Evolutionary conservation across 2,113 vertebrate genomes (phyloP), one percentile per base, ranked within the genome.

Genomic region (Kryptolebias marmoratus): DNA sequence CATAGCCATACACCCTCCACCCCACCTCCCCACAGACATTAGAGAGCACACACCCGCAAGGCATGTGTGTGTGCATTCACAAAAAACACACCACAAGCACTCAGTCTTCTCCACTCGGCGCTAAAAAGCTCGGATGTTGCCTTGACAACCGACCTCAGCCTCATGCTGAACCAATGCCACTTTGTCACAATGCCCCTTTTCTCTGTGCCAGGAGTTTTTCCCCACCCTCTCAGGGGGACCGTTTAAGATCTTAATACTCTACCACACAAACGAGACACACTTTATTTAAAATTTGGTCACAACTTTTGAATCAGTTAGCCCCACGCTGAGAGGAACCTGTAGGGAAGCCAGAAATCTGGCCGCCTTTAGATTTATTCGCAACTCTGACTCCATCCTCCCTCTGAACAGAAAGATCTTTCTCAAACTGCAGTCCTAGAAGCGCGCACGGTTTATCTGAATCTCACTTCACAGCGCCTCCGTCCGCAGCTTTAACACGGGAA

Each of bases 71-170:
- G 12, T 47, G 0, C 72, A 18, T 28, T 4, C 64, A 44, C 68
- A 60, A 31, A 67, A 22, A 71, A 64, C 65, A 71, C 80, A 88
- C 70, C 69, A 66, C 67, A 6, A 52, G 53, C 77, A 76, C 77
- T 81, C 82, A 72, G 61, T 50, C 79, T 50, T 73, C 66, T 82
- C 36, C 76, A 76, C 68, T 84, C 72, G 53, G 57, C 73, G 83
- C 79, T 42, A 42, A 42, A 85, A 80, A 82, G 69, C 90, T 81
- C 61, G 14, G 71, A 66, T 52, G 91, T 93, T 93, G 87, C 90
- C 88, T 68, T 82, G 87, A 88, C 89, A 90, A 92, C 89, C 67
- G 52, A 80, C 83, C 83, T 80, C 76, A 71, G 86, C 82, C 87
- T 87, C 79, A 79, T 48, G 73, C 84, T 80, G 81, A 88, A 90